phyloP scores from a whole-genome alignment of 1,140 invertebrate species.

The Battus philenor region DNA sequence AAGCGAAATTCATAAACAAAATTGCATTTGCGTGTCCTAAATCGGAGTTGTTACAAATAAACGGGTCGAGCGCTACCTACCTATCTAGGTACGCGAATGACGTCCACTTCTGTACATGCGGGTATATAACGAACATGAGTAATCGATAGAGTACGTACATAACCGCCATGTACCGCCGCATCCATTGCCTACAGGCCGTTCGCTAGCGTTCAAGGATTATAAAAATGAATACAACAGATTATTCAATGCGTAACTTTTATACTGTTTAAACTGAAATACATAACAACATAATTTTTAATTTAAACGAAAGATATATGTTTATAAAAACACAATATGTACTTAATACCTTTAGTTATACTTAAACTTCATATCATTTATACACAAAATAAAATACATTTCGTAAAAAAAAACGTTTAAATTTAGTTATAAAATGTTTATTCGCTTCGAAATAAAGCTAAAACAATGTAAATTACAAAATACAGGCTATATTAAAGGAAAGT shows the following conservation, averaged over 20 bases:
- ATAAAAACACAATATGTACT: too few relatives aligned
- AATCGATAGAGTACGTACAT: constrained; percentile 61
- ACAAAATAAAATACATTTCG: too few relatives aligned
- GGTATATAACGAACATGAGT: constrained; percentile 34
- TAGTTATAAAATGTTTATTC: neutral
- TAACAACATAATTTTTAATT: too few relatives aligned
- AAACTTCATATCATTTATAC: too few relatives aligned
- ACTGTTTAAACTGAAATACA: neutral
- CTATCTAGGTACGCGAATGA: constrained; percentile 27
- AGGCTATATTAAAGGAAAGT: too few relatives aligned
- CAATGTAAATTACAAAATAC: neutral
- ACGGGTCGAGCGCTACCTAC: constrained; percentile 26
- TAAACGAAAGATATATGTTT: too few relatives aligned
- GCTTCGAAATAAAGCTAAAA: too few relatives aligned
- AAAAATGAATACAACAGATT: constrained; percentile 27
- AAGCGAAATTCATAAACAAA: neutral
- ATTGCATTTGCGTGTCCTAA: constrained; percentile 32
- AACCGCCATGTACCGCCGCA: constrained; percentile 12
- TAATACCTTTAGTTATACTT: too few relatives aligned
- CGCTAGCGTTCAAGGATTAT: constrained; percentile 21
- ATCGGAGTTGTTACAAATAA: constrained; percentile 29
- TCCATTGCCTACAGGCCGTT: constrained; percentile 15
- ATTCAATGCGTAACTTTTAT: neutral
- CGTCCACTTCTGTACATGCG: constrained; percentile 41
- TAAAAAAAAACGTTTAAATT: too few relatives aligned